A percentile compares a stretch with the other conserved stretches of the same genome.
phyloP scores from a whole-genome alignment of 2,113 vertebrate species.

The Rhombomys opimus region DNA sequence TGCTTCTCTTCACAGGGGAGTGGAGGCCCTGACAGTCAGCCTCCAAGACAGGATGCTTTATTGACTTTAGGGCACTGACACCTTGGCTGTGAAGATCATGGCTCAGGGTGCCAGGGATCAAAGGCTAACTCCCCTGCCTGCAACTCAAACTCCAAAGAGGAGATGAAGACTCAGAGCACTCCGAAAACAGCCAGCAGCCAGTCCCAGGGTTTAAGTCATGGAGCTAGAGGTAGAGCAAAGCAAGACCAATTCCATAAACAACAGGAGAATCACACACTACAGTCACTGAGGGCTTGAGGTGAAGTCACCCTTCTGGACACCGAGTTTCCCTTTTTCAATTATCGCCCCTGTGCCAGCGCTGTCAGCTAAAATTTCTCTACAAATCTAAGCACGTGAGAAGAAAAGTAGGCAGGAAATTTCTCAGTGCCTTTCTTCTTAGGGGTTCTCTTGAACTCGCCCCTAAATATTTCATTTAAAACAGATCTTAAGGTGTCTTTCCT shows the following conservation, averaged over 20 bases:
- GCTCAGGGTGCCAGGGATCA: neutral
- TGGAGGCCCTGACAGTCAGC: neutral
- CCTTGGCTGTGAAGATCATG: neutral
- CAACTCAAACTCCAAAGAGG: neutral
- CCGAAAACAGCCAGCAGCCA: neutral
- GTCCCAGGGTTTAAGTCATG: neutral
- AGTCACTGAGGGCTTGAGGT: neutral
- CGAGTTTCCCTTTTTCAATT: neutral
- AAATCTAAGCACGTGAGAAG: neutral
- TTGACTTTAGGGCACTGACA: neutral
- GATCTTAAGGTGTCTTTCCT: neutral
- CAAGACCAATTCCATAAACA: neutral
- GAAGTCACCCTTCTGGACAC: neutral
- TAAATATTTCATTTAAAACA: neutral
- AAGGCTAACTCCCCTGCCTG: neutral
- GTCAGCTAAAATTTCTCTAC: neutral
- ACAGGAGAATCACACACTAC: neutral
- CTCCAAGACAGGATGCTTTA: neutral
- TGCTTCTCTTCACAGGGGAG: neutral
- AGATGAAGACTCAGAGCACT: neutral
- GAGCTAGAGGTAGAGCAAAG: neutral
- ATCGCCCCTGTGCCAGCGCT: neutral
- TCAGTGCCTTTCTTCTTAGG: neutral
- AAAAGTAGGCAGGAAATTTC: conserved; percentile 6
- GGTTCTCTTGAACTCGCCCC: neutral